Evolutionary conservation across 2,113 vertebrate species (phyloP).

Genomic region (Perca fluviatilis): DNA sequence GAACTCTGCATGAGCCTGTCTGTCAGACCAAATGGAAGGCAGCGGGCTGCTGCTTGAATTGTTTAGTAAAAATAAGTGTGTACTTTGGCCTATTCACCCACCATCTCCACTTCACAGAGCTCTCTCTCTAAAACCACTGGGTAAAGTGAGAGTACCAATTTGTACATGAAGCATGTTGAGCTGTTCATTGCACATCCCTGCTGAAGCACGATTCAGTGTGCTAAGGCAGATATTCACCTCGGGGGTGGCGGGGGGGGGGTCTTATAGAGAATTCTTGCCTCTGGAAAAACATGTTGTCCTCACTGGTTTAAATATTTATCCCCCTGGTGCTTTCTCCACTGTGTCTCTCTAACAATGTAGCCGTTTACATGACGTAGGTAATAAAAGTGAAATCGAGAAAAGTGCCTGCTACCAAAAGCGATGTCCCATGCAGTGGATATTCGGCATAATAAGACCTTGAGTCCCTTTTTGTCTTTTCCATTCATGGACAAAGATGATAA

Average conservation of each 20-base stretch:
- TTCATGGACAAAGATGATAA: neutral
- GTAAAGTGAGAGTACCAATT: constrained; percentile 71
- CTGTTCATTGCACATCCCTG: constrained; percentile 43
- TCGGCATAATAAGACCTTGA: neutral
- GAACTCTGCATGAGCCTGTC: constrained; percentile 67
- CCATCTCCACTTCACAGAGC: constrained; percentile 62
- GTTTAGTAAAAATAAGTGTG: constrained; percentile 82
- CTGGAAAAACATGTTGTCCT: constrained; percentile 45
- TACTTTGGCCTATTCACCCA: constrained; percentile 76
- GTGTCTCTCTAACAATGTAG: constrained; percentile 1
- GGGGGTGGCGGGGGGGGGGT: neutral
- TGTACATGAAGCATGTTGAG: constrained; percentile 67
- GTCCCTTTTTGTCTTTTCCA: neutral
- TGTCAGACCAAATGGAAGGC: constrained; percentile 77
- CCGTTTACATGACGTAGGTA: neutral
- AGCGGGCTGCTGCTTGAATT: constrained; percentile 72
- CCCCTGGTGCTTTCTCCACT: constrained; percentile 9
- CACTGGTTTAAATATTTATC: constrained; percentile 7
- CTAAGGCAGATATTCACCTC: constrained; percentile 25
- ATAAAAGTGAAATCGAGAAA: neutral
- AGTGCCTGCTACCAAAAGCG: neutral
- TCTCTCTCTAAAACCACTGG: constrained; percentile 65
- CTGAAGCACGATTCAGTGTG: constrained; percentile 29
- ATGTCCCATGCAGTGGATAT: neutral
- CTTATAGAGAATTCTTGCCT: constrained; percentile 35